phyloP scores from a whole-genome alignment of 1,140 invertebrate species.

The Grapholita molesta region DNA sequence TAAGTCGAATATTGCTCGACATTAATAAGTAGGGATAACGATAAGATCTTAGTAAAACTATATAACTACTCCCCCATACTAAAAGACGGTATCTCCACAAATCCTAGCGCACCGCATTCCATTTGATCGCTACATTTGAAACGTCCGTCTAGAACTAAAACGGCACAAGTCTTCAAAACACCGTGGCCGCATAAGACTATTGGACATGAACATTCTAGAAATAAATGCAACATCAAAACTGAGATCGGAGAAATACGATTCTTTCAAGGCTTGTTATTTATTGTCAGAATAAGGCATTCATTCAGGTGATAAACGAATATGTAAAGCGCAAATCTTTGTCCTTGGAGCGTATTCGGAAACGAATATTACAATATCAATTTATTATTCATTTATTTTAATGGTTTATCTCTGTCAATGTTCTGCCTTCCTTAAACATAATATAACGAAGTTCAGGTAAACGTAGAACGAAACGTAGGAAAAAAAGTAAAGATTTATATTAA shows the following conservation, averaged over 20 bases:
- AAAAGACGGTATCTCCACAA: neutral
- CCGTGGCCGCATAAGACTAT: neutral
- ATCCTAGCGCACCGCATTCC: neutral
- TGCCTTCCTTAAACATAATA: too few relatives aligned
- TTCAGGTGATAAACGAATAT: neutral
- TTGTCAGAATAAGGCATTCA: neutral
- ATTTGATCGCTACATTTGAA: slow-evolving; percentile 3
- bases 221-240: slow-evolving; percentile 11
- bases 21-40: neutral
- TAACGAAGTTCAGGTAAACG: too few relatives aligned
- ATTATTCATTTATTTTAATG: too few relatives aligned
- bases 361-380: neutral
- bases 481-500: too few relatives aligned
- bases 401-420: too few relatives aligned
- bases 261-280: slow-evolving; percentile 1
- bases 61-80: neutral
- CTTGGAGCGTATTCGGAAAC: neutral
- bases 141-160: neutral
- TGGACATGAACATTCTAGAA: neutral
- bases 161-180: neutral
- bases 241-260: slow-evolving; percentile 21
- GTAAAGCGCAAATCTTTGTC: neutral
- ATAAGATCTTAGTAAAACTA: neutral
- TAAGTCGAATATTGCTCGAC: too few relatives aligned
- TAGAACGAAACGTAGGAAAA: too few relatives aligned